A percentile compares a stretch with the other conserved stretches of the same genome.
Conservation (phyloP, 2,888 invertebrate genomes). For the Brachycybe producta region DNA sequence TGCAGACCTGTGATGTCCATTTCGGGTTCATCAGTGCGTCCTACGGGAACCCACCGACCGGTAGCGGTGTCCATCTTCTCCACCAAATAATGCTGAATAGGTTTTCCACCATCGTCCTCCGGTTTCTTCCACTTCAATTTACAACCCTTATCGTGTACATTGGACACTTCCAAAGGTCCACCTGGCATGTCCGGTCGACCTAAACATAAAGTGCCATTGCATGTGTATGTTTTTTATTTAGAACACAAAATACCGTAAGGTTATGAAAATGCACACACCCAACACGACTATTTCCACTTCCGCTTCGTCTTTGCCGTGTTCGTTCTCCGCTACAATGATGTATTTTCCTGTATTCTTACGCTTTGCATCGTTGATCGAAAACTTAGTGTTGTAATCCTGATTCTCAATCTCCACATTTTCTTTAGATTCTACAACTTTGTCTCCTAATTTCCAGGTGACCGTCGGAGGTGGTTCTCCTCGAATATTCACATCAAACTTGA, state of each 20-base stretch:
- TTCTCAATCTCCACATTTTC: slow-evolving; percentile 63
- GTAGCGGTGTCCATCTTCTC: slow-evolving; percentile 87
- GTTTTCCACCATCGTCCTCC: slow-evolving; percentile 88
- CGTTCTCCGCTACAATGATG: slow-evolving; percentile 76
- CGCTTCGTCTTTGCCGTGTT: slow-evolving; percentile 82
- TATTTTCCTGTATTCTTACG: slow-evolving; percentile 81
- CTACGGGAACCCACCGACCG: slow-evolving; percentile 87
- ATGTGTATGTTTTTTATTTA: neutral
- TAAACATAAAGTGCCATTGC: neutral
- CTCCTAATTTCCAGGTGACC: slow-evolving; percentile 76
- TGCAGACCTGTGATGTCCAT: slow-evolving; percentile 38
- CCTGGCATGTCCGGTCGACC: slow-evolving; percentile 51
- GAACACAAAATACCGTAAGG: neutral
- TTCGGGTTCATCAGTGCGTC: slow-evolving; percentile 49
- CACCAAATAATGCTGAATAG: slow-evolving; percentile 57
- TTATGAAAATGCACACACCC: slow-evolving; percentile 36
- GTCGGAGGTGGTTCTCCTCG: slow-evolving; percentile 92
- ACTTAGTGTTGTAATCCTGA: slow-evolving; percentile 78
- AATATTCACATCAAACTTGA: slow-evolving; percentile 86
- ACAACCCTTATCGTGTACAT: slow-evolving; percentile 78
- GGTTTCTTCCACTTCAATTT: slow-evolving; percentile 88
- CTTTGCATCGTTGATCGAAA: slow-evolving; percentile 60
- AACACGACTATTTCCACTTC: slow-evolving; percentile 87
- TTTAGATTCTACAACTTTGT: slow-evolving; percentile 47
- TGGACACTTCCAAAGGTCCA: slow-evolving; percentile 75